A percentile compares a stretch with the other conserved stretches of the same genome.
phyloP scores from a whole-genome alignment of 1,140 invertebrate genomes.

The Cardiocondyla obscurior region DNA sequence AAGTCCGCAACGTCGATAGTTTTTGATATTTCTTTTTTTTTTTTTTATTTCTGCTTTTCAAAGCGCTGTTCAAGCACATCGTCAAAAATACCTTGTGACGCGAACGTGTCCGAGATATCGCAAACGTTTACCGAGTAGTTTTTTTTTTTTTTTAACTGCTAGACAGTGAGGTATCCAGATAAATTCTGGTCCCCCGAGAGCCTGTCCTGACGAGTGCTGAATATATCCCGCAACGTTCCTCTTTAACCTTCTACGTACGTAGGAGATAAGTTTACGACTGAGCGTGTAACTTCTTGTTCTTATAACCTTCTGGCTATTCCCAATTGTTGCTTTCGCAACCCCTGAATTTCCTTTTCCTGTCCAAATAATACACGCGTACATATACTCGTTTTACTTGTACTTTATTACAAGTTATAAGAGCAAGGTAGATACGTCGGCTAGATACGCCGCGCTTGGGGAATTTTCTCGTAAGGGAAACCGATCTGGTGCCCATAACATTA shows the following conservation, averaged over 20 bases:
- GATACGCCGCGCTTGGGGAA: constrained; percentile 5
- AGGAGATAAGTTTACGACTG: constrained; percentile 12
- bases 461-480: constrained; percentile 2
- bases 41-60: not conserved
- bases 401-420: constrained; percentile 41
- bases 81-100: constrained; percentile 16
- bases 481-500: not conserved
- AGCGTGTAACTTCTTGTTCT: not conserved
- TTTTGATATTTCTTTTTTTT: not conserved
- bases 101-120: not conserved
- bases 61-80: not conserved
- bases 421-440: not conserved
- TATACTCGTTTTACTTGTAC: constrained; percentile 16
- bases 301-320: not conserved
- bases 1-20: not conserved
- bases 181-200: constrained; percentile 22
- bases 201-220: not conserved
- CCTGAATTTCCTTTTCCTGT: not conserved
- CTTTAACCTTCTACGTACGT: not conserved
- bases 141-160: not conserved
- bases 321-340: constrained; percentile 21
- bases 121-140: not conserved
- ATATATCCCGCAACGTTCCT: constrained; percentile 3
- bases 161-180: not conserved
- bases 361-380: constrained; percentile 8